Conservation (phyloP, 2,888 invertebrate species). For the Priocnemis perturbator region DNA sequence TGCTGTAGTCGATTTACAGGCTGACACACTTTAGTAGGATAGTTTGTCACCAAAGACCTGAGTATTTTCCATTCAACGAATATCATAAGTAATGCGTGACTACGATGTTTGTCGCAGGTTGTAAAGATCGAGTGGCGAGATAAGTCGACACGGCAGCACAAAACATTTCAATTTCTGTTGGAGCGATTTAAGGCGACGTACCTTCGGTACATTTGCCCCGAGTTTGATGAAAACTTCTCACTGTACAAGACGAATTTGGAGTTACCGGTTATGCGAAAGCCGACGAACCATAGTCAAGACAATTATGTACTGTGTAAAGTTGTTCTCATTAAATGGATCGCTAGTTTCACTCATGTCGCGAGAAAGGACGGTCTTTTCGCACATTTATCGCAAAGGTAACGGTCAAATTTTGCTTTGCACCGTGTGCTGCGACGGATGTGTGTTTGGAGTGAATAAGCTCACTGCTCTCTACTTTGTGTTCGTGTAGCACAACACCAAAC, state of each 20-base stretch:
- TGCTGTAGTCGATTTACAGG: no score
- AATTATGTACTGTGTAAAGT: conserved; percentile 86
- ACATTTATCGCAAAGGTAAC: conserved; percentile 68
- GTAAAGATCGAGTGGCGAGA: conserved; percentile 94
- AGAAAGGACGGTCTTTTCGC: conserved; percentile 78
- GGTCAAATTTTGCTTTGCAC: conserved; percentile 39
- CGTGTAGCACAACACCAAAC: conserved; percentile 69
- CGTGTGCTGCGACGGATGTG: no score
- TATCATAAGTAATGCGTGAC: not conserved
- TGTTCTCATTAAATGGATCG: conserved; percentile 92
- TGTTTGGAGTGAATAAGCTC: not conserved
- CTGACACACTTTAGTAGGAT: no score
- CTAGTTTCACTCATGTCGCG: conserved; percentile 87
- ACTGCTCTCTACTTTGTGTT: not conserved
- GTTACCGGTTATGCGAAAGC: conserved; percentile 84
- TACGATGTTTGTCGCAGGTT: conserved; percentile 74
- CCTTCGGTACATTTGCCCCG: conserved; percentile 92
- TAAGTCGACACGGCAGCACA: conserved; percentile 85
- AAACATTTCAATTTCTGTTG: conserved; percentile 92
- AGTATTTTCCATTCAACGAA: no score
- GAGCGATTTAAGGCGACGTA: conserved; percentile 94
- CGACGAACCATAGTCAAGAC: conserved; percentile 76
- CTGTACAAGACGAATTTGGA: conserved; percentile 90
- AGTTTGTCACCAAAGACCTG: no score
- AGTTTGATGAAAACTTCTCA: conserved; percentile 87